A percentile compares a stretch with the other conserved stretches of the same genome.
These are phyloP conservation scores for Poecilus cupreus DNA, from an alignment of 2,888 invertebrate genomes.

Conservation along the genomic window DNA sequence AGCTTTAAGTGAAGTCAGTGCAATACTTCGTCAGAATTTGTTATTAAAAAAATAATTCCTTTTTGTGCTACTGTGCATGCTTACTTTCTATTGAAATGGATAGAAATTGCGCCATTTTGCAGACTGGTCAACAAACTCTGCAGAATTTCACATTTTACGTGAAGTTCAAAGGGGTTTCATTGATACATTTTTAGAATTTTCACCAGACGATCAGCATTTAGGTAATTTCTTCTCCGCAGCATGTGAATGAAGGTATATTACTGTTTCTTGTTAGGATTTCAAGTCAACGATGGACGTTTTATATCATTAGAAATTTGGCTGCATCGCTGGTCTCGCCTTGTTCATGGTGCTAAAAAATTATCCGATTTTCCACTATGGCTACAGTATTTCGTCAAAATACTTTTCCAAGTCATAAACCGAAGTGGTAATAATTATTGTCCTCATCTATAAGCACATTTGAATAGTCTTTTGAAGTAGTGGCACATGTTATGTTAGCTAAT, in stretches of 20 bases:
- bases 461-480: not conserved
- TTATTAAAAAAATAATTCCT: constrained; percentile 37
- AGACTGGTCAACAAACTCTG: constrained; percentile 84
- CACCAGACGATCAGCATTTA: constrained; percentile 74
- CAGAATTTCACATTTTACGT: constrained; percentile 82
- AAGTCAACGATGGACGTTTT: constrained; percentile 71
- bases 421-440: constrained; percentile 73
- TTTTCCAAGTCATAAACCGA: constrained; percentile 82
- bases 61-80: constrained; percentile 54
- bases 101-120: constrained; percentile 83
- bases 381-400: constrained; percentile 82
- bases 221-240: constrained; percentile 69
- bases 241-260: not conserved
- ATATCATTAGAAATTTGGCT: constrained; percentile 83
- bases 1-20: constrained; percentile 78
- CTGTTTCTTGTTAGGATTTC: constrained; percentile 67
- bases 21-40: not conserved
- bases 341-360: constrained; percentile 74
- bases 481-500: too few relatives aligned
- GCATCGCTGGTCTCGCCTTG: constrained; percentile 80
- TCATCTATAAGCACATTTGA: not conserved
- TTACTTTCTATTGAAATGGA: constrained; percentile 36
- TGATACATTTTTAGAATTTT: constrained; percentile 79
- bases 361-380: constrained; percentile 83
- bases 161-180: constrained; percentile 84